Conservation (phyloP, 2,888 invertebrate species). For the Athalia rosae region DNA sequence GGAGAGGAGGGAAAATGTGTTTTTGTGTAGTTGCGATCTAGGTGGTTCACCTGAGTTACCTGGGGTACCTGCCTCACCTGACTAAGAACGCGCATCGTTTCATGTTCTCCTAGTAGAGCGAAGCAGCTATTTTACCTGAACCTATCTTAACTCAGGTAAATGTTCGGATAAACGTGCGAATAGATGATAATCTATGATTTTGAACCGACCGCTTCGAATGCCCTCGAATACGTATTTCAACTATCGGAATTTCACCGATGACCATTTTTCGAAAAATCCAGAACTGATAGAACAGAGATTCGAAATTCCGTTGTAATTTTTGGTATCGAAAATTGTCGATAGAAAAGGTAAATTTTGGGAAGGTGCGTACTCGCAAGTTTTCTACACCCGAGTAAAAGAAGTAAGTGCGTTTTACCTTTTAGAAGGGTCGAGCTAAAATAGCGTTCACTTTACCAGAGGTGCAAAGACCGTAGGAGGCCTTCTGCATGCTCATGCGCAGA, state of each 20-base stretch:
- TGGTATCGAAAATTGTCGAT: conserved; percentile 2
- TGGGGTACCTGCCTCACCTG: conserved; percentile 24
- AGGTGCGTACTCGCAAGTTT: not conserved
- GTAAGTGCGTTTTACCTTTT: conserved; percentile 26
- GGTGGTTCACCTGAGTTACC: conserved; percentile 22
- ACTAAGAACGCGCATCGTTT: not conserved
- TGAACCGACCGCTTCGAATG: not conserved
- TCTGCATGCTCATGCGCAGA: conserved; percentile 60
- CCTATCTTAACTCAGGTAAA: conserved; percentile 43
- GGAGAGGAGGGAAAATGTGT: too few relatives aligned
- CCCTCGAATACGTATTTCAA: not conserved
- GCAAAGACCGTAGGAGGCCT: conserved; percentile 54
- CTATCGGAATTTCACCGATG: not conserved
- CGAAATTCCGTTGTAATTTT: conserved; percentile 11
- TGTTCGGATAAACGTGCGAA: conserved; percentile 9
- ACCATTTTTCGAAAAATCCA: conserved; percentile 43
- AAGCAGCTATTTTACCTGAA: conserved; percentile 65
- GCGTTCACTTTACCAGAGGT: conserved; percentile 58
- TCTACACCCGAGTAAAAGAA: not conserved
- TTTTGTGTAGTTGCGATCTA: not conserved
- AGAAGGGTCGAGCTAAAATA: conserved; percentile 65
- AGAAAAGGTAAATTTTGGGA: conserved; percentile 11
- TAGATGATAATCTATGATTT: conserved; percentile 29
- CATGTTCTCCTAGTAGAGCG: conserved; percentile 62
- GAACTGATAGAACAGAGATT: not conserved